Conservation (phyloP, 2,797 vertebrate species). For the Epinephelus awoara region DNA sequence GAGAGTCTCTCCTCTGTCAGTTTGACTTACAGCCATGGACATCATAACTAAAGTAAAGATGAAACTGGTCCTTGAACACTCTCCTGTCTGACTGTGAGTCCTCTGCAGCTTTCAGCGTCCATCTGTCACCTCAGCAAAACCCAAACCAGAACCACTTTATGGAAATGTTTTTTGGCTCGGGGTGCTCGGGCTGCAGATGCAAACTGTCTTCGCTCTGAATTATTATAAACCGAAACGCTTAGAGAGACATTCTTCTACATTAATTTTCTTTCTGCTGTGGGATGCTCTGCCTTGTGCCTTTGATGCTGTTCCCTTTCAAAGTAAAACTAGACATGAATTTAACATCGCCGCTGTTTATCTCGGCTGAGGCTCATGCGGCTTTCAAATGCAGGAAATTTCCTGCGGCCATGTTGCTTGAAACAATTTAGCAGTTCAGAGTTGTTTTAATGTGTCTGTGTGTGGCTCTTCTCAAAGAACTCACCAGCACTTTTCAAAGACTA, state of each 20-base stretch:
- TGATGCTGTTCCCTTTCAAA: conserved; percentile 76
- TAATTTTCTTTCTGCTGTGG: conserved; percentile 59
- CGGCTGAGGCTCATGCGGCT: conserved; percentile 21
- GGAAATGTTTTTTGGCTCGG: conserved; percentile 15
- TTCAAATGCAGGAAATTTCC: conserved; percentile 63
- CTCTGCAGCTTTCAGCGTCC: conserved; percentile 11
- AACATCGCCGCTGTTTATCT: conserved; percentile 67
- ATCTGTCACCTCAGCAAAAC: conserved; percentile 24
- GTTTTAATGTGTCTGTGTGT: conserved; percentile 62
- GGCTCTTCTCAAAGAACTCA: conserved; percentile 48
- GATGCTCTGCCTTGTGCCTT: conserved; percentile 60
- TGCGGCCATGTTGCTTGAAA: conserved; percentile 64
- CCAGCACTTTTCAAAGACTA: conserved; percentile 64
- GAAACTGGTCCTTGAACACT: neutral
- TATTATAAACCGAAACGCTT: conserved; percentile 45
- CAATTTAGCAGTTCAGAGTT: conserved; percentile 75
- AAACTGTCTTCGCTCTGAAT: conserved; percentile 42
- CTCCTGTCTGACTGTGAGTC: neutral
- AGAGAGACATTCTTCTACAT: conserved; percentile 68
- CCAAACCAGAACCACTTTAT: conserved; percentile 11
- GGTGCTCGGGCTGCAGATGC: conserved; percentile 20
- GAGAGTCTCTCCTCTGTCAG: neutral
- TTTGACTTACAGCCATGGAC: neutral
- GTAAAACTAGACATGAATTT: conserved; percentile 68
- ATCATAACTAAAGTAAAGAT: neutral